phyloP scores from a whole-genome alignment of 2,797 vertebrate species.

The Enteromius viviparus region DNA sequence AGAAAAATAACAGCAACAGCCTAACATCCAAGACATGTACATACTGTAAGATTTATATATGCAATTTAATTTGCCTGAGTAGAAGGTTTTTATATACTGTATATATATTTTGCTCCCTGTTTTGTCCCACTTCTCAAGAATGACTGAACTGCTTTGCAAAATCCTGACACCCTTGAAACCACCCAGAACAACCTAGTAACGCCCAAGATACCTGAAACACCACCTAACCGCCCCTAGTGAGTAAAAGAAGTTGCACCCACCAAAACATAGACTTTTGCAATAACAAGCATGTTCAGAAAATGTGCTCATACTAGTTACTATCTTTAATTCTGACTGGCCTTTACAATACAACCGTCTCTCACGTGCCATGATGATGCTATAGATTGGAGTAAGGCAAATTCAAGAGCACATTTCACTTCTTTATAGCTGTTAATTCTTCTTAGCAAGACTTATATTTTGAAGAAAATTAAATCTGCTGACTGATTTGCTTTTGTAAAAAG shows the following conservation, averaged over 20 bases:
- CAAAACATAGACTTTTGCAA: background rate
- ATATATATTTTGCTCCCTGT: no score
- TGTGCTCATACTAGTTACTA: background rate
- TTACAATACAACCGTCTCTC: background rate
- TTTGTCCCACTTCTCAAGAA: no score
- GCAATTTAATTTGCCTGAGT: no score
- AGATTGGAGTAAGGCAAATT: slow-evolving; percentile 65
- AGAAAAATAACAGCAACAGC: no score
- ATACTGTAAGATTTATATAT: no score
- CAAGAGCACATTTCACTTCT: slow-evolving; percentile 58
- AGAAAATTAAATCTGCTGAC: slow-evolving; percentile 78
- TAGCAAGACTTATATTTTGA: slow-evolving; percentile 72
- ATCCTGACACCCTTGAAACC: background rate
- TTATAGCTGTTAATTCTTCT: slow-evolving; percentile 73
- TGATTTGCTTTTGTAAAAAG: slow-evolving; percentile 83
- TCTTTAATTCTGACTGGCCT: slow-evolving; percentile 1
- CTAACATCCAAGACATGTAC: no score
- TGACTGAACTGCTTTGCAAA: background rate
- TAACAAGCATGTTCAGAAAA: background rate
- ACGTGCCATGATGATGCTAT: slow-evolving; percentile 34
- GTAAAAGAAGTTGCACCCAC: background rate
- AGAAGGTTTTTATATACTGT: no score
- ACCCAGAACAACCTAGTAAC: background rate
- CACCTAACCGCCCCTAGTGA: background rate
- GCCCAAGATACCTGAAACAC: background rate